These are phyloP conservation scores for Nematostella vectensis DNA, from an alignment of 92 coral and sea anemone species.

Conservation along the genomic window DNA sequence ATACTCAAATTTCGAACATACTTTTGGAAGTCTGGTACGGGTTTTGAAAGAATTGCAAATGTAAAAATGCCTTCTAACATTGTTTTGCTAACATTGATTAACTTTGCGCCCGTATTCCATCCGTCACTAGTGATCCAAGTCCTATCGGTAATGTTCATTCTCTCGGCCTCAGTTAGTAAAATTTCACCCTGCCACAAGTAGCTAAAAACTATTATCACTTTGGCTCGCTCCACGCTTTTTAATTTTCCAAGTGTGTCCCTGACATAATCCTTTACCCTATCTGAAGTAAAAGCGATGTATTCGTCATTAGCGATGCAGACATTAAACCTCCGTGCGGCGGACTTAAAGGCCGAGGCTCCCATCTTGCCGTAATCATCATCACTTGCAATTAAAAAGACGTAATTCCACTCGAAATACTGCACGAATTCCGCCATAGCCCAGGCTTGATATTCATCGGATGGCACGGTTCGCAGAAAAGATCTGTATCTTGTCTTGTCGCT, in stretches of 20 bases:
- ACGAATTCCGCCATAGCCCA: slow-evolving; percentile 88
- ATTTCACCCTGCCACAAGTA: slow-evolving; percentile 58
- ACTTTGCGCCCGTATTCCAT: slow-evolving; percentile 44
- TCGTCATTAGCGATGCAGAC: slow-evolving; percentile 84
- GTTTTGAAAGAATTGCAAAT: slow-evolving; percentile 53
- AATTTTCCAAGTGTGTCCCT: slow-evolving; percentile 31
- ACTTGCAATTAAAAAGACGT: slow-evolving; percentile 73
- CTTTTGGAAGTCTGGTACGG: slow-evolving; percentile 33
- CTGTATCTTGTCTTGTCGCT: slow-evolving; percentile 86
- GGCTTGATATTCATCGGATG: slow-evolving; percentile 90
- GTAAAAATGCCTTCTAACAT: slow-evolving; percentile 66
- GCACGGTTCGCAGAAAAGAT: slow-evolving; percentile 83
- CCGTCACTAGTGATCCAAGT: slow-evolving; percentile 98
- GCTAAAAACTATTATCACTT: slow-evolving; percentile 73
- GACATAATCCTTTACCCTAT: slow-evolving; percentile 42
- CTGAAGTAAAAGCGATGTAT: slow-evolving; percentile 60
- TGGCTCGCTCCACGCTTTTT: slow-evolving; percentile 37
- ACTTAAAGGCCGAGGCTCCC: slow-evolving; percentile 87
- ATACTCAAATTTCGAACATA: slow-evolving; percentile 38
- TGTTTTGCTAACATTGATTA: slow-evolving; percentile 34
- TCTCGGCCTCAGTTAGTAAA: slow-evolving; percentile 50
- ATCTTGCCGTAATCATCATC: slow-evolving; percentile 94
- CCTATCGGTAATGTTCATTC: slow-evolving; percentile 50
- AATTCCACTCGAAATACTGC: slow-evolving; percentile 71
- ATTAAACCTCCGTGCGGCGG: slow-evolving; percentile 48